Evolutionary conservation across 2,888 invertebrate genomes (phyloP), one percentile per base, ranked within the genome.

Genomic region (Acrobasis consociella): DNA sequence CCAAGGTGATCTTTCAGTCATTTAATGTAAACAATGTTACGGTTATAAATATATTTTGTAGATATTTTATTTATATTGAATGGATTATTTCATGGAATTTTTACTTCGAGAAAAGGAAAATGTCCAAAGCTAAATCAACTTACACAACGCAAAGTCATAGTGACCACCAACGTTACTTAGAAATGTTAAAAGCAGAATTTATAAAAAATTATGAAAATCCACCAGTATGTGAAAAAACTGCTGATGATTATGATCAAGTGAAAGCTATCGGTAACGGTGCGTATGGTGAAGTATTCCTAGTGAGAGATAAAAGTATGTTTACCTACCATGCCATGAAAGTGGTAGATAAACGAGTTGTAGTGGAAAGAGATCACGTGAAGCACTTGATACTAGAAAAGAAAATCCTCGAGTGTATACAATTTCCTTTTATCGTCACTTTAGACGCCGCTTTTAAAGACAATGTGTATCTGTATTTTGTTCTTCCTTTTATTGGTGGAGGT

Each of bases 321-420:
- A 87, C 89, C n/a, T 96, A 94, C 78, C 96, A 95, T 82, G 99
- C 98, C 5, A 96, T 98, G 94, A 99, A 99, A 92, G 95, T 97
- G 61, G 93, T 99, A 69, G 95, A 96, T 66, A 99, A 99, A 88
- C 93, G 94, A 60, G 94, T 96, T 79, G 95, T 99, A 15, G 95
- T 98, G n/a, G 96, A 97, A 84, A 94, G 95, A 76, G 97, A 97
- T 81, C 97, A 98, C 84, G 94, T 98, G n/a, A 94, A 94, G 67
- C 97, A 99, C 87, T 96, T 98, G 16, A 87, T 96, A 74, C 95
- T 96, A 75, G 99, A 99, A 86, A 98, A 98, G 81, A 94, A 95
- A 77, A 96, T 99, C 65, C 93, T 98, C 67, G 95, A 96, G 77
- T 94, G 96, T 59, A 93, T 98, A 62, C 94, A 94, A 63, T 99